Base-by-base conservation (phyloP, 1,140 invertebrate species). In the Dermatophagoides farinae region DNA sequence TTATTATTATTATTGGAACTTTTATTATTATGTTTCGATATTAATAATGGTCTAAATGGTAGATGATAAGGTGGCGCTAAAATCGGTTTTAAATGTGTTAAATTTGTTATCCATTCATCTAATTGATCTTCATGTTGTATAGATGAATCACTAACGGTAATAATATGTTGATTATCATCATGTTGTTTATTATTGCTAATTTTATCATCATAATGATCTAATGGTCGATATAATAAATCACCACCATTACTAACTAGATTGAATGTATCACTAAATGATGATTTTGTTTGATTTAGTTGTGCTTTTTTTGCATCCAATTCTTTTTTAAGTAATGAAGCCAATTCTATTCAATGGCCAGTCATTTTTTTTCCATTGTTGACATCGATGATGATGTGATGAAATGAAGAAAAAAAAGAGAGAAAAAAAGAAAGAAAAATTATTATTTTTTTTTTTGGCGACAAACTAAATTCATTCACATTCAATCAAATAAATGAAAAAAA, bases 281-380 rank as follows among this genome's bases (percentile, higher is more conserved):
- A 31, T 25, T 49, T 49, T 25, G 58, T 60, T 25, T 60, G 43
- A 37, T 60, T 47, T 37, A 60, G 31, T 49, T 60, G 44, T 18
- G 43, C 58, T 11, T 60, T 60, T 37, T 60, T 60, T 1, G 43
- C 58, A 25, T 60, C 58, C 10, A 60, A 60, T 23, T 60, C 58
- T 52, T 46, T 12, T 43, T 60, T 60, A 1, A 60, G 16, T 37
- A 60, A 40, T 18, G 31, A 1, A 6, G 58, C n/a, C 43, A 60
- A 22, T 18, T 60, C 58, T 47, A 22, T 22, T 38, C 2, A 54
- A 4, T 31, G 11, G 8, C 8, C 31, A 31, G 8, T 31, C 2
- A 31, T 31, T 31, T 31, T 4, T 31, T n/a, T n/a, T n/a, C n/a
- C n/a, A n/a, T n/a, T n/a, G n/a, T n/a, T n/a, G n/a, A n/a, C n/a